Percentiles rank a stretch among this genome's conserved stretches.
Evolutionary conservation across 2,888 invertebrate species (phyloP).

Genomic region (Tineola bisselliella): DNA sequence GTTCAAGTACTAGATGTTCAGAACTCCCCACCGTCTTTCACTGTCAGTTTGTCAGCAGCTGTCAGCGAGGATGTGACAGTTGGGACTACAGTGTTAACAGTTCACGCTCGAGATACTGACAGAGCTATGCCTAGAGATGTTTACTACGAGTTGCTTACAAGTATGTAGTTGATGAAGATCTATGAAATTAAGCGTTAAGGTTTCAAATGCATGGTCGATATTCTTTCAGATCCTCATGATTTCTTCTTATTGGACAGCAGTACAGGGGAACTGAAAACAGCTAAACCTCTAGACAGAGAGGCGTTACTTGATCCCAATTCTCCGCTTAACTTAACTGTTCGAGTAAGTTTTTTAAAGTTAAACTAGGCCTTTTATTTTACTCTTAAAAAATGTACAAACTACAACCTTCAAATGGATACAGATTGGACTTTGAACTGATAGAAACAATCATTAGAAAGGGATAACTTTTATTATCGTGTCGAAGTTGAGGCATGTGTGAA

Average conservation of each 20-base stretch:
- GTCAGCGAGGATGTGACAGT: conserved; percentile 85
- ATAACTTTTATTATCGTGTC: too few species aligned
- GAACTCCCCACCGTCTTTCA: conserved; percentile 86
- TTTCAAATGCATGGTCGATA: too few species aligned
- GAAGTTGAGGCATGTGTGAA: too few species aligned
- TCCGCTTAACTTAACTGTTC: conserved; percentile 78
- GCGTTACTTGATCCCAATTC: conserved; percentile 82
- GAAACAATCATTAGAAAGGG: too few species aligned
- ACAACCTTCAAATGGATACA: too few species aligned
- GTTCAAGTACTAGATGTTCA: conserved; percentile 86
- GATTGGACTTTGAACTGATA: too few species aligned
- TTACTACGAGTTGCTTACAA: conserved; percentile 79
- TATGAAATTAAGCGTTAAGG: too few species aligned
- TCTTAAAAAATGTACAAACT: too few species aligned
- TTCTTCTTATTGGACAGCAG: conserved; percentile 83
- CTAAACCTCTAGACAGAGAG: conserved; percentile 86
- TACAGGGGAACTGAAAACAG: conserved; percentile 84
- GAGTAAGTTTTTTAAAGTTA: conserved; percentile 51
- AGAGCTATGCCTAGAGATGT: conserved; percentile 83
- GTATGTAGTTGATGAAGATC: too few species aligned
- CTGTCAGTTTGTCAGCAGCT: conserved; percentile 80
- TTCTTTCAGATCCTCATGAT: conserved; percentile 79
- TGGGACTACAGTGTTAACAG: conserved; percentile 80
- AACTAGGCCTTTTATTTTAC: too few species aligned
- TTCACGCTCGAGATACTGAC: conserved; percentile 87